Base-by-base conservation (phyloP, 1,140 invertebrate genomes). In the Dryas iulia region DNA sequence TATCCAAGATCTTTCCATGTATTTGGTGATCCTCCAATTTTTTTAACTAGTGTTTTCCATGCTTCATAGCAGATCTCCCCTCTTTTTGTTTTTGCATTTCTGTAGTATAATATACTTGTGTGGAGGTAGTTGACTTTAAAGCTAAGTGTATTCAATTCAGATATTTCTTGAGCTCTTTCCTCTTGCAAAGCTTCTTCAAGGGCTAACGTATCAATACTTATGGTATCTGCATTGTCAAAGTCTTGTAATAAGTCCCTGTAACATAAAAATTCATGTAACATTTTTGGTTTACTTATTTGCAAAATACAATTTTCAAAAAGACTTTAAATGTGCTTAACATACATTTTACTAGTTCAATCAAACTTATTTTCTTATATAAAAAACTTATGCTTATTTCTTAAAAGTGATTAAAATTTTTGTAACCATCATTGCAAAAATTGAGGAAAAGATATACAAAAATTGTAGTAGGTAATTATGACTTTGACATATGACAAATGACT, bases 61-160 rank as follows among this genome's bases (percentile, higher is more conserved):
- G 79, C 79, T 66, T 89, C 81, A 68, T 86, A 89, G 60, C 87
- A 89, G 11, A 76, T 77, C 53, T 74, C 28, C 11, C 89, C 88
- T 66, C 83, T 81, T 57, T 83, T 81, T 3, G 87, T 76, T 33
- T 86, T 85, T 12, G 80, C 61, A 67, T 90, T 87, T 31, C 88
- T 82, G 70, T 92, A 91, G 69, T 90, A 92, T 7, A 92, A 60
- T 59, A 90, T 73, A 69, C 83, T 87, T 35, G 88, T 83, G 63
- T 92, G 90, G 18, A 92, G 75, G 64, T 74, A 82, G 59, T 71
- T 75, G 21, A 86, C 83, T 83, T 88, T 90, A 71, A 84, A 78
- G 60, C 81, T 80, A 62, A 92, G 73, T 21, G 64, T 73, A 64
- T 80, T 80, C 61, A 90, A 77, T 65, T 88, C 81, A 0, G 66